Base-by-base conservation (phyloP, 2,888 invertebrate species). In the Torymus tubicola region DNA sequence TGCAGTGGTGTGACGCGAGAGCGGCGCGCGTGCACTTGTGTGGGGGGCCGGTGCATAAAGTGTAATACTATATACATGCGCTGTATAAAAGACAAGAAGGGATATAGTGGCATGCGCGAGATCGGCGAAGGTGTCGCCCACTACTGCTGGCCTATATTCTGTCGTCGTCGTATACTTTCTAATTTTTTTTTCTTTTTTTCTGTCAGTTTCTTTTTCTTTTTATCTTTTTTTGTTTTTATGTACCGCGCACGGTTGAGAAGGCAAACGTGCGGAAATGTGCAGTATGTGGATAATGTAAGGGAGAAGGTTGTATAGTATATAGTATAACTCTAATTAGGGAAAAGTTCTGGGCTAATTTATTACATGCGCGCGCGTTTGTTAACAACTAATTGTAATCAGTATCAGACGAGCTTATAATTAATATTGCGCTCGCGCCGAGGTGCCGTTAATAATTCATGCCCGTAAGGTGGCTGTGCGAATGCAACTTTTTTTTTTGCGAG, bases 301-400 rank as follows among this genome's bases (percentile, higher is more conserved):
- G 31, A 31, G 31, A 31, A 31, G 1, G 31, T 31, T 31, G 3
- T 31, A 31, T n/a, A n/a, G n/a, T n/a, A n/a, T n/a, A n/a, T n/a
- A n/a, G n/a, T n/a, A 8, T 12, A 52, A 14, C 14, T 58, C 80
- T 80, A 80, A 76, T 76, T 80, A 76, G 67, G 64, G 21, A 61
- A 80, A 80, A 80, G 63, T 80, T 70, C 24, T 58, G 50, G 61
- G 12, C 64, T 67, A 72, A 72, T 78, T 78, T 67, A 65, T 78
- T 67, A 65, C 60, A 31, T 14, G 42, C 64, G 63, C 18, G n/a
- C 24, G 13, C 42, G 42, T 42, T 58, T 31, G 31, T 5, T 31
- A 31, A 31, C 31, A 42, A 64, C 67, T 74, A 74, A 81, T 78
- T 78, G 70, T 74, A 73, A 73, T 81, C 69, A 74, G 74, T 74